These are phyloP conservation scores for Macroteleia sp. DNA, from an alignment of 2,888 invertebrate genomes.

Conservation along the genomic window DNA sequence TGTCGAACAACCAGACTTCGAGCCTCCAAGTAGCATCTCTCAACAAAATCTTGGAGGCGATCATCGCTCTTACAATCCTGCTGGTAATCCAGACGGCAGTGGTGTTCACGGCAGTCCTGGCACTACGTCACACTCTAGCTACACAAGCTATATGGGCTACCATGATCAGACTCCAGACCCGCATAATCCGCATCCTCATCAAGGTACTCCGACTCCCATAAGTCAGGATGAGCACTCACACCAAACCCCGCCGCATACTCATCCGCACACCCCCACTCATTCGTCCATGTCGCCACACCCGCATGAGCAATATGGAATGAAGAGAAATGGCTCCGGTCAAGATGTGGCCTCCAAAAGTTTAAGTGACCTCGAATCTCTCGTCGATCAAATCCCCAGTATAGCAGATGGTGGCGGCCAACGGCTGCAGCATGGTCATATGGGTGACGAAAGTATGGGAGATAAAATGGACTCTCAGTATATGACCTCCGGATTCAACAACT, in stretches of 20 bases:
- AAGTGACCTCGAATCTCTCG: conserved; percentile 94
- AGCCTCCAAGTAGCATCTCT: conserved; percentile 87
- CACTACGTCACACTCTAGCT: conserved; percentile 78
- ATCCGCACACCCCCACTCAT: conserved; percentile 80
- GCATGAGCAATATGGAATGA: conserved; percentile 81
- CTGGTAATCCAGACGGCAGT: conserved; percentile 70
- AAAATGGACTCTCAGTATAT: conserved; percentile 77
- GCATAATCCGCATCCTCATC: conserved; percentile 78
- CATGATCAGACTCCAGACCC: conserved; percentile 77
- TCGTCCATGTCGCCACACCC: conserved; percentile 81
- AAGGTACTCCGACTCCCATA: conserved; percentile 78
- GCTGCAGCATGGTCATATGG: conserved; percentile 75
- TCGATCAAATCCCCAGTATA: conserved; percentile 96
- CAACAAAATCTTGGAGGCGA: conserved; percentile 83
- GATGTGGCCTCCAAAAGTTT: conserved; percentile 94
- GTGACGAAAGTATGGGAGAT: conserved; percentile 77
- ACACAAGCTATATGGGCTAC: conserved; percentile 80
- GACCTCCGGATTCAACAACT: conserved; percentile 68
- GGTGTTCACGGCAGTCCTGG: conserved; percentile 78
- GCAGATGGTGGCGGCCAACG: conserved; percentile 87
- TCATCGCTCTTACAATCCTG: conserved; percentile 85
- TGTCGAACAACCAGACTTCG: conserved; percentile 89
- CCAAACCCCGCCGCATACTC: conserved; percentile 80
- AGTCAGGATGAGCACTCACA: conserved; percentile 82
- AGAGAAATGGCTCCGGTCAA: conserved; percentile 83